These are phyloP conservation scores for Synergus itoensis DNA, from an alignment of 2,888 invertebrate species.

Conservation along the genomic window DNA sequence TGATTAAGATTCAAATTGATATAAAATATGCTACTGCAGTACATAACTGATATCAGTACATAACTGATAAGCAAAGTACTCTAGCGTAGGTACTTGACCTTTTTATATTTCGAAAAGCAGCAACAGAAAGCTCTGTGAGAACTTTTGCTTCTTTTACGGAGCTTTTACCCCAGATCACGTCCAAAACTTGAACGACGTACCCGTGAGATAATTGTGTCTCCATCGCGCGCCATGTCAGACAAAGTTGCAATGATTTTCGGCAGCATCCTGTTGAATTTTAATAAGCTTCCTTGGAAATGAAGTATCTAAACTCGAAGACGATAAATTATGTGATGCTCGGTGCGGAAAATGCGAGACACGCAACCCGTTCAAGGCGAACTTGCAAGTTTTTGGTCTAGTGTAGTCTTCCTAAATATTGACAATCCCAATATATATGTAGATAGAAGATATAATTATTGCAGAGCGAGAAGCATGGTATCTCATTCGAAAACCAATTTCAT, in stretches of 20 bases:
- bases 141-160: neutral
- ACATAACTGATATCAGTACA: neutral
- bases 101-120: neutral
- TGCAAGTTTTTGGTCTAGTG: neutral
- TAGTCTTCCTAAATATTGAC: neutral
- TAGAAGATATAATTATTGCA: neutral
- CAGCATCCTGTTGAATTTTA: slow-evolving; percentile 24
- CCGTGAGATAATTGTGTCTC: slow-evolving; percentile 22
- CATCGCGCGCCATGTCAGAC: slow-evolving; percentile 14
- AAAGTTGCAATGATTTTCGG: slow-evolving; percentile 16
- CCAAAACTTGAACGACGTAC: neutral
- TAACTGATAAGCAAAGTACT: neutral
- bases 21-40: neutral
- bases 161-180: slow-evolving; percentile 11
- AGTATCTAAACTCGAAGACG: neutral
- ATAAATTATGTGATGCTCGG: neutral
- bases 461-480: neutral
- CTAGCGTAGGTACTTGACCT: neutral
- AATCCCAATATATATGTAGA: neutral
- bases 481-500: neutral
- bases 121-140: neutral
- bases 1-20: slow-evolving; percentile 2
- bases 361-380: neutral
- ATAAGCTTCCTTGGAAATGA: neutral
- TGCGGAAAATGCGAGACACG: neutral